Evolutionary conservation across 37 sponge, comb jelly and placozoan genomes (phyloP).

Genomic region (Beroe forskalii): DNA sequence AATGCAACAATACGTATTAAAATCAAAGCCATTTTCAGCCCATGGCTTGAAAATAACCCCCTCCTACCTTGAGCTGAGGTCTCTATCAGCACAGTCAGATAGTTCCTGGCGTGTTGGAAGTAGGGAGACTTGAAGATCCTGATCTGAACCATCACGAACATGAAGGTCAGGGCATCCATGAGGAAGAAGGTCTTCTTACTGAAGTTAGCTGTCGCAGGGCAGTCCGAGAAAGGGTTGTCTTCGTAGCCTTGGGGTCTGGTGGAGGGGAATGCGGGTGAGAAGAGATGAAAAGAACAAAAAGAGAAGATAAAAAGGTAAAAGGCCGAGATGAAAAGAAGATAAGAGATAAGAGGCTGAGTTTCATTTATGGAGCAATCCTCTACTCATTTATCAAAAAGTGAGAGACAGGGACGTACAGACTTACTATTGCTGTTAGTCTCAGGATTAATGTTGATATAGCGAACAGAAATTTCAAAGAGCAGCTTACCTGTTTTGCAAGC

Average conservation of each 20-base stretch:
- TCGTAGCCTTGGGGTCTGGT: background rate
- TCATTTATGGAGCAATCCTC: no score
- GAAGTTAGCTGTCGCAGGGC: background rate
- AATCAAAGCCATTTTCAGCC: no score
- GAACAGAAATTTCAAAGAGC: no score
- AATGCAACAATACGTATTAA: no score
- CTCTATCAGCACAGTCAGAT: slow-evolving; percentile 23
- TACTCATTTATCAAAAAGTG: background rate
- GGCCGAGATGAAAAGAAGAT: no score
- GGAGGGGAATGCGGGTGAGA: background rate
- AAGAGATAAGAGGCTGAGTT: no score
- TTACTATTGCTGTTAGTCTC: no score
- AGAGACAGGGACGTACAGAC: no score
- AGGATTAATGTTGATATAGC: no score
- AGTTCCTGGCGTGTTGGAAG: slow-evolving; percentile 5
- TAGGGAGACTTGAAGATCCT: slow-evolving; percentile 44
- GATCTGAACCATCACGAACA: slow-evolving; percentile 3
- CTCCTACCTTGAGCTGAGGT: slow-evolving; percentile 54
- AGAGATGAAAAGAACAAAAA: background rate
- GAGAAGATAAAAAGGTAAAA: no score
- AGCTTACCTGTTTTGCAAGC: slow-evolving; percentile 30
- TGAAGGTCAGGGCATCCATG: slow-evolving; percentile 43
- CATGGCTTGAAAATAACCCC: no score
- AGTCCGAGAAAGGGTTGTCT: background rate
- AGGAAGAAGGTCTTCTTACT: background rate